phyloP scores from a whole-genome alignment of 2,113 vertebrate species.

The Melanerpes formicivorus region DNA sequence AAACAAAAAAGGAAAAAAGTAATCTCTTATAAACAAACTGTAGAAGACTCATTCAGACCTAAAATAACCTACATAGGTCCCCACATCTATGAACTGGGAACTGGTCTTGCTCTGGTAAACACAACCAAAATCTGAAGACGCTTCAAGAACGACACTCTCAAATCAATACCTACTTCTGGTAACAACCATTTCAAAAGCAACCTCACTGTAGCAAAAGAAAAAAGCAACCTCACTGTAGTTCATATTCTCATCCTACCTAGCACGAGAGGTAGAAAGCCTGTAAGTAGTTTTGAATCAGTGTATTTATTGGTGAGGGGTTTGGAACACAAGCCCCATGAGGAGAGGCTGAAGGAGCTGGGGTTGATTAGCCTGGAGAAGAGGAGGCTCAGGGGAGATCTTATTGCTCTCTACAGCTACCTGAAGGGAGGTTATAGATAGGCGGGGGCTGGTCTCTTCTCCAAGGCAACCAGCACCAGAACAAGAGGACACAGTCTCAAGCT shows the following conservation, averaged over 20 bases:
- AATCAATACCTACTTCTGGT: neutral
- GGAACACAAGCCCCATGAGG: no score
- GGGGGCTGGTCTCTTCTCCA: no score
- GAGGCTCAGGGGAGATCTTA: no score
- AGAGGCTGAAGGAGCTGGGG: no score
- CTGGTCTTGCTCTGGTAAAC: neutral
- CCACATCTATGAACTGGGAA: neutral
- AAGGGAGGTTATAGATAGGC: no score
- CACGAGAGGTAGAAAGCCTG: neutral
- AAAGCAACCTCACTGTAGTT: neutral
- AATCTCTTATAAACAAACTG: neutral
- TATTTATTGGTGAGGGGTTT: no score
- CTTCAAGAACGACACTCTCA: neutral
- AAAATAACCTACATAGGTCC: neutral
- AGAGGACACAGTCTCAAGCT: no score
- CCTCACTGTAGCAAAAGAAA: neutral
- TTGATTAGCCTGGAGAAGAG: no score
- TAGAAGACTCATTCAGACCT: neutral
- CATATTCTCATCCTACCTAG: rapidly evolving
- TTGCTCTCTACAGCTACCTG: no score
- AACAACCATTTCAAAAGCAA: neutral
- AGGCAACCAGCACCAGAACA: no score
- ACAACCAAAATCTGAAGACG: neutral
- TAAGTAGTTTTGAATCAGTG: neutral
- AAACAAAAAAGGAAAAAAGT: neutral